Evolutionary conservation across 2,888 invertebrate genomes (phyloP), one percentile per base, ranked within the genome.

Genomic region (Polietes domitor): DNA sequence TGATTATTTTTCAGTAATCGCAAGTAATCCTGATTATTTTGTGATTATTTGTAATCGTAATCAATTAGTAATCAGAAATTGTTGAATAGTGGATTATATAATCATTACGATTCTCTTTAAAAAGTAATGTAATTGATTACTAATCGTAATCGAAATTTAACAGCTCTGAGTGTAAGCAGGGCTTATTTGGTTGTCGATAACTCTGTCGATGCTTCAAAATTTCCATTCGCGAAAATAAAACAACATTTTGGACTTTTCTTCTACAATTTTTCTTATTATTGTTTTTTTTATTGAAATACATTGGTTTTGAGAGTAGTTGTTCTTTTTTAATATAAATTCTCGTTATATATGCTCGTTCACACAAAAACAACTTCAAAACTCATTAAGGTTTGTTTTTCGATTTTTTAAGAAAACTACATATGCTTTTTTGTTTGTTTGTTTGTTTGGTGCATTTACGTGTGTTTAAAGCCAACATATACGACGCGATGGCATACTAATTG

Each of bases 361-460:
- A 68, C 41, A 43, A 43, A 68, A 21, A 37, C 4, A 41, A 41
- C 0, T 21, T 68, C 68, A 24, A 41, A 41, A 68, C 37, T 37
- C 43, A 65, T 65, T 37, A 10, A 37, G 6, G 37, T 37, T 37
- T 32, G 3, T 32, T 37, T 19, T 65, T 3, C 19, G 9, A 2
- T 65, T 68, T 65, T 63, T 21, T 61, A 1, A 41, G 58, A 32
- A 71, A 77, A 61, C 61, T 50, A 15, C 41, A 65, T 41, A 24
- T 68, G 3, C 43, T 24, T 7, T 24, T 21, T n/a, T 50, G 43
- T 24, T 47, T 75, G n/a, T 65, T 55, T 73, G 21, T 47, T 75
- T 12, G 24, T 71, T 53, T 74, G 74, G 70, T 78, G 74, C 82
- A 82, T 58, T 82, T 77, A n/a, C 37, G 58, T 68, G 26, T 50